Percentiles rank a stretch among this genome's conserved stretches.
phyloP scores from a whole-genome alignment of 2,888 invertebrate species.

The Carpatolechia fugitivella region DNA sequence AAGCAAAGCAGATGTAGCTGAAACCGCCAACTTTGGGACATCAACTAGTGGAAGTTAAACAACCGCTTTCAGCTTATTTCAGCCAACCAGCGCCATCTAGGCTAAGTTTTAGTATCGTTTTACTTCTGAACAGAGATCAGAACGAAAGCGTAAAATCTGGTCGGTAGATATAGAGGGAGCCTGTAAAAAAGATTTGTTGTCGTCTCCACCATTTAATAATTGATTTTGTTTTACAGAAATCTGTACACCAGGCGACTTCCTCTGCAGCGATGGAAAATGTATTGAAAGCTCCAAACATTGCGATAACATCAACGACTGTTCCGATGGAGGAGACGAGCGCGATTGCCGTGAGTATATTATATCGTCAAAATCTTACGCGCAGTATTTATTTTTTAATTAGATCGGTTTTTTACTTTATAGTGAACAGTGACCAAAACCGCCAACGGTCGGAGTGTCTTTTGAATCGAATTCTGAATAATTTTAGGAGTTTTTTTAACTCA shows the following conservation, averaged over 20 bases:
- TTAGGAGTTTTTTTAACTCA: too few relatives aligned
- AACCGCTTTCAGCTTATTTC: background rate
- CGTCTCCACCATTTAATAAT: background rate
- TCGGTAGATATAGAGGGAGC: too few relatives aligned
- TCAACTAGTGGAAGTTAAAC: constrained; percentile 11
- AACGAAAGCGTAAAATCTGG: too few relatives aligned
- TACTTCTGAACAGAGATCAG: too few relatives aligned
- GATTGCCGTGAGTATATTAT: constrained; percentile 72
- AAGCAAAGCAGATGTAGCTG: constrained; percentile 15
- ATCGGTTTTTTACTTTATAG: too few relatives aligned
- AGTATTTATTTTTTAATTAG: too few relatives aligned
- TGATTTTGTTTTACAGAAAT: constrained; percentile 49
- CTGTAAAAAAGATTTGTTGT: too few relatives aligned
- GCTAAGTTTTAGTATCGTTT: background rate
- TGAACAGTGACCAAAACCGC: too few relatives aligned
- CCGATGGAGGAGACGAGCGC: constrained; percentile 80
- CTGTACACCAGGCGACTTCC: constrained; percentile 67
- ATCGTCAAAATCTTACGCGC: too few relatives aligned
- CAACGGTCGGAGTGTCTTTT: background rate
- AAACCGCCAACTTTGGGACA: constrained; percentile 16
- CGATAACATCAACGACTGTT: constrained; percentile 80
- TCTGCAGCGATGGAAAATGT: constrained; percentile 78
- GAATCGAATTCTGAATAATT: background rate
- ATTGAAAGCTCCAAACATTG: constrained; percentile 78
- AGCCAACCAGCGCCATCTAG: constrained; percentile 7